Base-by-base conservation (phyloP, 2,888 invertebrate species). In the Amphimallon solstitiale region DNA sequence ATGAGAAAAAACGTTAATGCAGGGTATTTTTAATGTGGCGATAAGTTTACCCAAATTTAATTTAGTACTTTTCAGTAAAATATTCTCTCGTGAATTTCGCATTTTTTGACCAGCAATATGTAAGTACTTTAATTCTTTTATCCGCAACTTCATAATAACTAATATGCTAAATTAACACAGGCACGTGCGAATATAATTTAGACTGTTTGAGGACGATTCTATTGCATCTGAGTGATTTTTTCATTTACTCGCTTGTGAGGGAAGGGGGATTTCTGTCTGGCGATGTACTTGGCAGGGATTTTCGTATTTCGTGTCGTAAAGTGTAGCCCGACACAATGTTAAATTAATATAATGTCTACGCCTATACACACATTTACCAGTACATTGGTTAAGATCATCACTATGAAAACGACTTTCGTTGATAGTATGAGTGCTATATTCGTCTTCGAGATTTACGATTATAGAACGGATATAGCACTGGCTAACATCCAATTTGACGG, bases 391-490 rank as follows among this genome's bases (percentile, higher is more conserved):
- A 56, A 56, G 56, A 64, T 56, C 38, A 56, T 51, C 64, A 54
- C 64, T 37, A 64, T 37, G 54, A 46, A 46, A 64, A 64, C 54
- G 54, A 56, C 43, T 46, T 52, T 45, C 64, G 54, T 21, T 63
- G 63, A 63, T 63, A 45, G 51, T 37, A 21, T 54, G 14, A 63
- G 54, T 63, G 63, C 43, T 54, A 54, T 51, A 63, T 63, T 63
- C 54, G 54, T 52, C 54, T 56, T 48, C 46, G 34, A 46, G 37
- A 64, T 64, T 56, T 64, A 46, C 35, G 63, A 29, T 59, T 59
- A 59, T 59, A 59, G 56, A 59, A 65, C 56, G 56, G 54, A 65
- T 56, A 56, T 65, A 59, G 64, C 56, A 65, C 56, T 65, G 64
- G 64, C 64, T 48, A 56, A 46, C 48, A 38, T 65, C 64, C 64